phyloP scores from a whole-genome alignment of 1,140 invertebrate genomes.

The Bombus picipes region DNA sequence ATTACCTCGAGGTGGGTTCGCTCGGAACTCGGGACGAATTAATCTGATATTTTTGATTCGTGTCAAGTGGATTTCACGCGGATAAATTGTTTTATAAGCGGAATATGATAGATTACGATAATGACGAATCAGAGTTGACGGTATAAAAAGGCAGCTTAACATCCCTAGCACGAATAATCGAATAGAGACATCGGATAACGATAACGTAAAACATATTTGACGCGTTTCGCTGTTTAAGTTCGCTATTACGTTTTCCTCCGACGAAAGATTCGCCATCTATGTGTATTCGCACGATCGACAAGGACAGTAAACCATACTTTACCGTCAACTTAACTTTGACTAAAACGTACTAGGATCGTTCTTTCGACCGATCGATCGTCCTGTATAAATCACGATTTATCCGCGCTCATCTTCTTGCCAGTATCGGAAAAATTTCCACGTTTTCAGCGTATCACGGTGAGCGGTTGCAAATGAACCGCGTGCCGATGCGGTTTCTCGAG shows the following conservation, averaged over 20 bases:
- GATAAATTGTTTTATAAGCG: not conserved
- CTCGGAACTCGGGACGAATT: no score
- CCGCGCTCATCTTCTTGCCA: not conserved
- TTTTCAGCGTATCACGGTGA: not conserved
- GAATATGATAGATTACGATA: not conserved
- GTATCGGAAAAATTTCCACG: not conserved
- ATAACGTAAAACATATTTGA: no score
- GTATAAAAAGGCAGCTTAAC: no score
- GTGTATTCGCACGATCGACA: no score
- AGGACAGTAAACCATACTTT: no score
- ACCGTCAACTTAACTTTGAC: no score
- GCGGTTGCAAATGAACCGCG: constrained; percentile 22
- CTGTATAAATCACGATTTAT: not conserved
- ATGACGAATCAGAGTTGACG: not conserved
- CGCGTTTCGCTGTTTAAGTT: no score
- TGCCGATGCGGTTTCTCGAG: constrained; percentile 16
- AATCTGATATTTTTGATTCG: not conserved
- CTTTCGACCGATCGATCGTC: not conserved
- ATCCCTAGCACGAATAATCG: no score
- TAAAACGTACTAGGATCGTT: no score
- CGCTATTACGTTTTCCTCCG: no score
- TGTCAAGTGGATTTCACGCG: not conserved
- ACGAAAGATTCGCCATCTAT: no score
- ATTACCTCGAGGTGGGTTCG: not conserved
- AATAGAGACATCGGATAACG: no score